Base-by-base conservation (phyloP, 2,888 invertebrate genomes). In the Synanthedon vespiformis region DNA sequence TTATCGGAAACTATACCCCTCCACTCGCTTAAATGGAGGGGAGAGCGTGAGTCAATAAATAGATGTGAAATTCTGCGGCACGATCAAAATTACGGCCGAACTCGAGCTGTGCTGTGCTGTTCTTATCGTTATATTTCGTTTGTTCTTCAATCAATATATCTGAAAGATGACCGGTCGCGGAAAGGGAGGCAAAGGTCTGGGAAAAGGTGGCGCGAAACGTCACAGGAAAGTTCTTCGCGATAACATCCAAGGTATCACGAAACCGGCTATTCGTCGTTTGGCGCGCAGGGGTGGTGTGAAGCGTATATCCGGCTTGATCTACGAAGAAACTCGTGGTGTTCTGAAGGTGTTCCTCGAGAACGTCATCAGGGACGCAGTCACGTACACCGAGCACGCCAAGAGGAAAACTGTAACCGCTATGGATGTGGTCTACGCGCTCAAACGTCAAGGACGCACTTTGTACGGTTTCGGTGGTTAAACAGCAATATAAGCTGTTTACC, bases 381-480 rank as follows among this genome's bases (percentile, higher is more conserved):
- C 94, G 3, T 95, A 94, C 77, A 95, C 94, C 0, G 94, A 95
- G 70, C 94, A 95, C 70, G 95, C 95, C 40, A 95, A 95, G 79
- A 88, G 95, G 62, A 95, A 95, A 84, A 95, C 95, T 1, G 95
- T 95, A 49, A 95, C 94, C 0, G 94, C 94, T 13, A 95, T 95
- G 95, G 95, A 95, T 63, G 93, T 95, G 11, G 94, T 95, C 50
- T 95, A 95, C 68, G 94, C 94, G n/a, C 76, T 95, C 67, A 95
- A 95, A 72, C 87, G 94, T 51, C 94, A 95, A 80, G 94, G 94
- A 4, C 89, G 94, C 61, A 95, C 94, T 56, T 77, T 95, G 12
- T 95, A 95, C 77, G 94, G 95, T 54, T 95, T 94, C 67, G 93
- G 93, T 50, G 93, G 93, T 58, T 91, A 82, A 64, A 22, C 18